A percentile compares a stretch with the other conserved stretches of the same genome.
These are phyloP conservation scores for Sarcophaga subvicina DNA, from an alignment of 2,888 invertebrate species.

Conservation along the genomic window DNA sequence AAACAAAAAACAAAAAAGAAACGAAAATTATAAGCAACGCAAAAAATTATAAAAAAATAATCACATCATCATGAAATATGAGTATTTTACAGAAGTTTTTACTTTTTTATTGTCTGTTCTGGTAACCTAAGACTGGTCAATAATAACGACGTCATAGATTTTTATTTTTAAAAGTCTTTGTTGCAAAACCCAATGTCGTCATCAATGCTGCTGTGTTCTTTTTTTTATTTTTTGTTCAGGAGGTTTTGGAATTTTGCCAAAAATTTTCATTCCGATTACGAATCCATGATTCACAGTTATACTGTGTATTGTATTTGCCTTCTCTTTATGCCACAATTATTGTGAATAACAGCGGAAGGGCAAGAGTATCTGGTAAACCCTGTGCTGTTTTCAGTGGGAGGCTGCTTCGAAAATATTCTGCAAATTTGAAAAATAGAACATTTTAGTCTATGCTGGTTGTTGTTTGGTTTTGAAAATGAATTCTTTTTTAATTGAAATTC, in stretches of 20 bases:
- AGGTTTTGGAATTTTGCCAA: constrained; percentile 66
- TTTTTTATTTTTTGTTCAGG: neutral
- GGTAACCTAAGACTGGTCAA: constrained; percentile 19
- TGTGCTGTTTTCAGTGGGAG: constrained; percentile 23
- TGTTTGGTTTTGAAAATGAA: too few species aligned
- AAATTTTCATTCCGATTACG: constrained; percentile 33
- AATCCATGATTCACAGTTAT: constrained; percentile 56
- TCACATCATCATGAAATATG: neutral
- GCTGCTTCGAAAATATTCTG: neutral
- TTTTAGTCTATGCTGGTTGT: too few species aligned
- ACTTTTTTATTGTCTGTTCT: neutral
- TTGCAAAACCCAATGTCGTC: constrained; percentile 54
- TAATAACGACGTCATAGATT: constrained; percentile 51
- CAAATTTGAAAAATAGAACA: too few species aligned
- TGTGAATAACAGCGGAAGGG: constrained; percentile 10
- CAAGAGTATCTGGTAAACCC: neutral
- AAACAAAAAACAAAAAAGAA: neutral
- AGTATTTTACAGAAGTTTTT: constrained; percentile 10
- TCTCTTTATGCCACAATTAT: neutral
- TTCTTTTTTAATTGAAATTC: too few species aligned
- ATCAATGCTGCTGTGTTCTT: constrained; percentile 39
- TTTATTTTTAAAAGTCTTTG: neutral
- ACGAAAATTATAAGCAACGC: neutral
- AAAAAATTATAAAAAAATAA: constrained; percentile 2
- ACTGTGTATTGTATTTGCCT: neutral